Evolutionary conservation across 1,140 invertebrate species (phyloP).

Genomic region (Drosophila orena): DNA sequence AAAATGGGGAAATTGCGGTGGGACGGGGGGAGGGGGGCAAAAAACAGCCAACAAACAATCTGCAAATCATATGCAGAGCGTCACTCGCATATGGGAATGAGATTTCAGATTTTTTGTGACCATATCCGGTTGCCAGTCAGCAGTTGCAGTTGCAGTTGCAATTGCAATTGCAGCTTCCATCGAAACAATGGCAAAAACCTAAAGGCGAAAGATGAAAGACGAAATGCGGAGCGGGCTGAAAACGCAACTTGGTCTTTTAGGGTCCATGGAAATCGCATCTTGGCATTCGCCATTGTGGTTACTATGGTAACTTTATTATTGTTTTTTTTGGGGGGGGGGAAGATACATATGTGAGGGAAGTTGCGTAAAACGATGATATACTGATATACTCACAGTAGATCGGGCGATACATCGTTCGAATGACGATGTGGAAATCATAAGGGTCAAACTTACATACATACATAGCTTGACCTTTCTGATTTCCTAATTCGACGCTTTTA

Average conservation of each 20-base stretch:
- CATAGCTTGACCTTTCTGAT: too few relatives aligned
- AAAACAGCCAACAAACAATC: conserved; percentile 16
- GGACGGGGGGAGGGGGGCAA: not conserved
- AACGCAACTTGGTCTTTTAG: conserved; percentile 27
- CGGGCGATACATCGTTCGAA: conserved; percentile 12
- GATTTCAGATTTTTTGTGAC: conserved; percentile 43
- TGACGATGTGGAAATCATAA: conserved; percentile 5
- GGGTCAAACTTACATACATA: not conserved
- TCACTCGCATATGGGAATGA: conserved; percentile 38
- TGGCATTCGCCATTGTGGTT: conserved; percentile 37
- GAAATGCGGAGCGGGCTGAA: conserved; percentile 26
- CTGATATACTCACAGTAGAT: conserved; percentile 16
- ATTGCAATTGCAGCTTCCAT: conserved; percentile 47
- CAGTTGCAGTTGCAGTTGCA: conserved; percentile 41
- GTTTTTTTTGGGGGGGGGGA: not conserved
- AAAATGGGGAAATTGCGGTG: not conserved
- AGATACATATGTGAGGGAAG: not conserved
- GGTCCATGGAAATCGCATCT: conserved; percentile 34
- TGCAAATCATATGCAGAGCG: conserved; percentile 38
- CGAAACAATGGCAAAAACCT: conserved; percentile 22
- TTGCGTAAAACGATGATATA: conserved; percentile 44
- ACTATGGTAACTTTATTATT: not conserved
- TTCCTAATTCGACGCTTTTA: too few relatives aligned
- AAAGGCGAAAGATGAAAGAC: conserved; percentile 2
- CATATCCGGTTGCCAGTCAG: conserved; percentile 41